These are phyloP conservation scores for Ophonus ardosiacus DNA, from an alignment of 2,888 invertebrate genomes.

Conservation along the genomic window DNA sequence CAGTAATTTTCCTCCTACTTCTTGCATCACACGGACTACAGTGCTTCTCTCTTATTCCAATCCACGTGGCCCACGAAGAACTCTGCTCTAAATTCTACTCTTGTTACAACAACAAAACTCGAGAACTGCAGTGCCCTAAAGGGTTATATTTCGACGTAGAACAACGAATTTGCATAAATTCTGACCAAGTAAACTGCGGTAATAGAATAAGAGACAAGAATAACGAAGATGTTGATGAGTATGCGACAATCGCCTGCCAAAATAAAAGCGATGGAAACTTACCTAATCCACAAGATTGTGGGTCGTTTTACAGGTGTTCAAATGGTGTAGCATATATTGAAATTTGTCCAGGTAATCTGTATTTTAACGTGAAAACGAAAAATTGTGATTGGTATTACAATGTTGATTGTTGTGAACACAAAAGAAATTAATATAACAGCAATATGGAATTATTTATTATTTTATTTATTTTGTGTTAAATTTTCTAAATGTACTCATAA, in stretches of 20 bases:
- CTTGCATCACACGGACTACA: constrained; percentile 6
- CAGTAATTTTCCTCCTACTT: constrained; percentile 6
- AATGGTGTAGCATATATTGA: constrained; percentile 59
- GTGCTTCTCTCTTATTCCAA: constrained; percentile 13
- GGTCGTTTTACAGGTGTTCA: constrained; percentile 64
- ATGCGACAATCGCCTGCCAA: not conserved
- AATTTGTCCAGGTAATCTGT: constrained; percentile 62
- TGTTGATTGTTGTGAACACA: constrained; percentile 60
- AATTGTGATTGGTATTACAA: constrained; percentile 66
- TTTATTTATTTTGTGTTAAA: not conserved
- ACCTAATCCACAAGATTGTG: constrained; percentile 64
- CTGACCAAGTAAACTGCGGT: constrained; percentile 24
- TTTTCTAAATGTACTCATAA: not conserved
- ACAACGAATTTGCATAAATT: constrained; percentile 8
- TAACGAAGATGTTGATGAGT: not conserved
- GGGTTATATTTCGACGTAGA: constrained; percentile 22
- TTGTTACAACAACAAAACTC: constrained; percentile 42
- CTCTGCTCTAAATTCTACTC: constrained; percentile 30
- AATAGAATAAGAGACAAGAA: constrained; percentile 17
- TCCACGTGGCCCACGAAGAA: constrained; percentile 14
- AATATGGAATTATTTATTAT: constrained; percentile 10
- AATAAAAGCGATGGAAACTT: constrained; percentile 10
- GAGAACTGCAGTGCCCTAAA: constrained; percentile 30
- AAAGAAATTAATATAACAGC: not conserved
- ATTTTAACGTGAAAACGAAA: constrained; percentile 64